phyloP scores from a whole-genome alignment of 2,888 invertebrate genomes.

The Scaptomyza flava region DNA sequence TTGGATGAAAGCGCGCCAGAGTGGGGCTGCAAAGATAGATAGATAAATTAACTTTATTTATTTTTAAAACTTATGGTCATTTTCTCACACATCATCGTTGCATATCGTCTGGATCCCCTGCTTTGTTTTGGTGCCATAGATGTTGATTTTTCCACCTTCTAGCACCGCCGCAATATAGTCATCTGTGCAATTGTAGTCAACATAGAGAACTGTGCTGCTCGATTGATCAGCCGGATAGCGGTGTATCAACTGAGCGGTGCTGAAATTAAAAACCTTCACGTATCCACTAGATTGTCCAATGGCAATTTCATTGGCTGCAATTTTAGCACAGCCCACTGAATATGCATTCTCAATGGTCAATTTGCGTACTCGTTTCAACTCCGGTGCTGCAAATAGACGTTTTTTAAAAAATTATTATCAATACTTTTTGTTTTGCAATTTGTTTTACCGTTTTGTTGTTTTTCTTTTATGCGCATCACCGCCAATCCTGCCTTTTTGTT shows the following conservation, averaged over 20 bases:
- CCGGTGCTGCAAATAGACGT: conserved; percentile 44
- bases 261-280: conserved; percentile 80
- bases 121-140: conserved; percentile 82
- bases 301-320: conserved; percentile 79
- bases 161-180: conserved; percentile 83
- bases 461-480: conserved; percentile 81
- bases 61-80: neutral
- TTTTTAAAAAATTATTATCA: neutral
- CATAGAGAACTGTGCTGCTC: conserved; percentile 77
- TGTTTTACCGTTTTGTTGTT: conserved; percentile 62
- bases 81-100: conserved; percentile 78
- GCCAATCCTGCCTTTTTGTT: conserved; percentile 82
- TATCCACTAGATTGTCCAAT: conserved; percentile 82
- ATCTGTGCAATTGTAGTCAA: conserved; percentile 83
- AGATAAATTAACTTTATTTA: no score
- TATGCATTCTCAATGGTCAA: conserved; percentile 81
- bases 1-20: conserved; percentile 83
- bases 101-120: conserved; percentile 79
- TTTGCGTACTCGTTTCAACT: conserved; percentile 81
- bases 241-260: conserved; percentile 73
- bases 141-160: conserved; percentile 81
- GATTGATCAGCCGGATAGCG: conserved; percentile 78
- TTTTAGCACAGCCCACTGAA: conserved; percentile 82
- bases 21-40: conserved; percentile 71
- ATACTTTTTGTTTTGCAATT: neutral